Evolutionary conservation across 2,888 invertebrate species (phyloP), one percentile per base, ranked within the genome.

Genomic region (Epinotia brunnichana): DNA sequence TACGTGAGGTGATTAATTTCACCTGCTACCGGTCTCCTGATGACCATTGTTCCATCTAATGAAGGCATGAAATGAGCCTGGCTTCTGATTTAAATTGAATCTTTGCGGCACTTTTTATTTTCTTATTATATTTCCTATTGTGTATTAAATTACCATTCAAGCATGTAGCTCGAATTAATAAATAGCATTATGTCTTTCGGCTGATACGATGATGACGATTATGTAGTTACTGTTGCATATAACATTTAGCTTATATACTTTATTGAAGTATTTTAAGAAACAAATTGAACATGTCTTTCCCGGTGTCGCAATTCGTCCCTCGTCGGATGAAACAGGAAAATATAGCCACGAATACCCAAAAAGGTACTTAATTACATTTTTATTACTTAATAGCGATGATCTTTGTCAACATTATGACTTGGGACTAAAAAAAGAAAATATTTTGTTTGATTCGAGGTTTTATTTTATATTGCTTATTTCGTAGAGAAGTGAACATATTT

Each of bases 71-170:
- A 61, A 86, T 85, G 86, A 84, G 81, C 76, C 76, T 78, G 79
- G 85, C 85, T 84, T 82, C 85, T 83, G 87, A 86, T 87, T 89
- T 85, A 85, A 88, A 89, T 87, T 84, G 75, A 86, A 83, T 79
- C 83, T 61, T 10, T 15, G 10, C 15, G 17, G 84, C 83, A 86
- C 85, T 82, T 83, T 80, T 77, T 82, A 81, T 85, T 86, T 77
- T 81, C 76, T 85, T 83, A 83, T 84, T 83, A 82, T 44, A 57
- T 21, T 44, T 60, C 13, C 15, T n/a, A 24, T 57, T 57, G 24
- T 56, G 13, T 7, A 24, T 56, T 56, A 13, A 56, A 56, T 56
- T 21, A 56, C 7, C 15, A 56, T 56, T 56, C 5, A 15, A 24
- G 13, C 13, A 44, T 15, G 35, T 35, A 35, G 35, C 35, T 35